phyloP scores from a whole-genome alignment of 2,797 vertebrate species.

The Eospalax fontanierii region DNA sequence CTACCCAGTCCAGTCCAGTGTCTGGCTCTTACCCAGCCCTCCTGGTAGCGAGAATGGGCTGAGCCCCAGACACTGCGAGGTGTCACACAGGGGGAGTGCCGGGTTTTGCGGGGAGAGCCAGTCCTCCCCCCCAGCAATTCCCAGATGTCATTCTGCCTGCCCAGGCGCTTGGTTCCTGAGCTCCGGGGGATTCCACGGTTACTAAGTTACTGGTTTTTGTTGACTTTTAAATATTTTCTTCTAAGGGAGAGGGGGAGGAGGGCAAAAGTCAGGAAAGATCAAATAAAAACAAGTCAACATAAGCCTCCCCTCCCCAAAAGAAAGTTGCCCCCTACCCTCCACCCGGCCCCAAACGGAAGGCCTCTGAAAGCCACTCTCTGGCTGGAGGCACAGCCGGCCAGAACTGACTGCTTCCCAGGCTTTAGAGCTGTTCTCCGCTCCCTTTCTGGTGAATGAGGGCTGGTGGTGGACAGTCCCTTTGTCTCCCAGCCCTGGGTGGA shows the following conservation, averaged over 20 bases:
- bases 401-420: constrained; percentile 36
- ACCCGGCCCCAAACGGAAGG: not conserved
- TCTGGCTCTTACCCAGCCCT: not conserved
- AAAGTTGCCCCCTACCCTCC: not conserved
- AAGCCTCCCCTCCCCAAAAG: constrained; percentile 74
- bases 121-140: constrained; percentile 37
- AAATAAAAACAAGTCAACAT: constrained; percentile 68
- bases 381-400: not conserved
- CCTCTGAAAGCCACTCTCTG: not conserved
- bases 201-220: constrained; percentile 86
- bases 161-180: constrained; percentile 75
- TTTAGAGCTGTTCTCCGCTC: not conserved
- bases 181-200: constrained; percentile 82
- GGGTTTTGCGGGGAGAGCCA: constrained; percentile 70
- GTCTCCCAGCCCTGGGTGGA: not conserved
- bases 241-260: constrained; percentile 78
- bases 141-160: constrained; percentile 79
- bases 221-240: constrained; percentile 83
- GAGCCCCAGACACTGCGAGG: not conserved
- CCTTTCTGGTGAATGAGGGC: constrained; percentile 78
- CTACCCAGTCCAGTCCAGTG: not conserved
- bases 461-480: constrained; percentile 67
- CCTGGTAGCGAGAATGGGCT: constrained; percentile 48
- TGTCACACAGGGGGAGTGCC: not conserved
- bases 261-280: constrained; percentile 74